Base-by-base conservation (phyloP, 2,888 invertebrate species). In the Tyria jacobaeae region DNA sequence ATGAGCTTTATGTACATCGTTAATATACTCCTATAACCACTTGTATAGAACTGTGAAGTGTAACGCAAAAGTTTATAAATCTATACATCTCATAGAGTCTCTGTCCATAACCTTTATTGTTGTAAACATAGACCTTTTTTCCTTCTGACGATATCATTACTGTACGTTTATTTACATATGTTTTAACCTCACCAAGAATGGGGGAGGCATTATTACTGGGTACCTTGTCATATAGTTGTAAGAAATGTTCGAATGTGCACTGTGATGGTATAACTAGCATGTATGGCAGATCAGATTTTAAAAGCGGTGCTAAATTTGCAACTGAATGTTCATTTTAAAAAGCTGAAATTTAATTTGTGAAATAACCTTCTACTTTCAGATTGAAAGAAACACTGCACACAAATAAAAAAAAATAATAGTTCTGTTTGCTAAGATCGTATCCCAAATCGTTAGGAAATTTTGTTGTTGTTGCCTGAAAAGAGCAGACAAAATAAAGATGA, bases 61-160 rank as follows among this genome's bases (percentile, higher is more conserved):
- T 24, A 34, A 49, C 48, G 48, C 34, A 17, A 58, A 56, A n/a
- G 54, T 60, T 71, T 75, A 72, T 75, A 48, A 34, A 58, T 50
- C 58, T 55, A 60, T 73, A 73, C n/a, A 67, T 73, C 35, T 64
- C 50, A 39, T 66, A 49, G 61, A 66, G 55, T 72, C 71, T 66
- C 71, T 35, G 64, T 53, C 57, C 66, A 57, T 66, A 68, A 67
- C 63, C 68, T 75, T 71, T 57, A 69, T 55, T 68, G 25, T 39
- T 37, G 47, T 51, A 57, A 57, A 52, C 52, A 48, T 47, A 0
- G 24, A 51, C 34, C 58, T 25, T 25, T n/a, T 52, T 54, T 47
- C 5, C n/a, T 51, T 35, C 17, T 61, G 56, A 47, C 31, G 52
- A 52, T 24, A 39, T 12, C 47, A 31, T 31, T 12, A 60, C 9